A percentile compares a stretch with the other conserved stretches of the same genome.
These are phyloP conservation scores for Ophioninae sp. DNA, from an alignment of 2,888 invertebrate genomes.

Conservation along the genomic window DNA sequence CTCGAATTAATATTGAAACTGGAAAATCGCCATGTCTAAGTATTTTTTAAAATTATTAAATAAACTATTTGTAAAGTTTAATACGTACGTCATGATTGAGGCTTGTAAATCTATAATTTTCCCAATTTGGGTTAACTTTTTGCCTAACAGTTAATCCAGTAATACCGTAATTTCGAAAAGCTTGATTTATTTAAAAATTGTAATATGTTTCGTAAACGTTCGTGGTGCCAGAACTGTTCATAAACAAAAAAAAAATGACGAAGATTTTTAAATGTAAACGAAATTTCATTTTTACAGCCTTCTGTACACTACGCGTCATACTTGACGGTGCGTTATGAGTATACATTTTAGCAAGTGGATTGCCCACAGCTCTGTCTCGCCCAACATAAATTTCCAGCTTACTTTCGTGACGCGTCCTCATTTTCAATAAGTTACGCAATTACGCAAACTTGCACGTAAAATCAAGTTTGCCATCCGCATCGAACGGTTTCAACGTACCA, in stretches of 20 bases:
- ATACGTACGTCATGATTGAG: too few species aligned
- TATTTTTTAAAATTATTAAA: too few species aligned
- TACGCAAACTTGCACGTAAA: neutral
- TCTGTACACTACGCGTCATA: neutral
- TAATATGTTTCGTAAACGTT: neutral
- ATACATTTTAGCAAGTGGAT: constrained; percentile 11
- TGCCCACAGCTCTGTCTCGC: neutral
- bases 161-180: neutral
- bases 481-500: neutral
- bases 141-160: too few species aligned
- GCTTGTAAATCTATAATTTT: too few species aligned
- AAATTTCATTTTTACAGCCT: neutral
- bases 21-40: too few species aligned
- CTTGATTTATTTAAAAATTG: neutral
- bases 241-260: neutral
- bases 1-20: too few species aligned
- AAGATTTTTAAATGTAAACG: neutral
- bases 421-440: constrained; percentile 4
- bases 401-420: constrained; percentile 16
- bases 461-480: neutral
- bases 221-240: neutral
- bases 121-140: too few species aligned
- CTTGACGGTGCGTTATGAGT: constrained; percentile 6
- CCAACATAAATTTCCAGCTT: neutral
- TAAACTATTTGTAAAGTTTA: too few species aligned